Evolutionary conservation across 2,113 vertebrate species (phyloP).

Genomic region (Struthio camelus): DNA sequence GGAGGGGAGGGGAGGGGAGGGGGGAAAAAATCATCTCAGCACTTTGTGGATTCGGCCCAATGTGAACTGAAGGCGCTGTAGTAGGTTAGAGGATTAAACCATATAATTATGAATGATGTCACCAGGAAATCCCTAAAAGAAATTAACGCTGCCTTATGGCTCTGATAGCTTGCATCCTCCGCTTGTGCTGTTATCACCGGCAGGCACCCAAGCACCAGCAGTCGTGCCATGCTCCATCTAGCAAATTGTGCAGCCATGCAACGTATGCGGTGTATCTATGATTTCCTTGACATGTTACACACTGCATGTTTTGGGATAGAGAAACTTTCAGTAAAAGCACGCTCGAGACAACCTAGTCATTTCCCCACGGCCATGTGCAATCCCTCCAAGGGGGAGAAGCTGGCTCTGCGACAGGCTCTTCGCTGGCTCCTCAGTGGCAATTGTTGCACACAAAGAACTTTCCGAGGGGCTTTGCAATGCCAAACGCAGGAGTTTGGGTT

Average conservation of each 20-base stretch:
- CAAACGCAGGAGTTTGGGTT: slow-evolving; percentile 13
- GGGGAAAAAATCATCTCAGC: background rate
- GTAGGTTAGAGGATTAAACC: slow-evolving; percentile 40
- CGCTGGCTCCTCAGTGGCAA: slow-evolving; percentile 28
- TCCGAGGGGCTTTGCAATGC: background rate
- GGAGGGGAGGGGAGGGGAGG: background rate
- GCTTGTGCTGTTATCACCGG: background rate
- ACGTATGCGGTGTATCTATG: background rate
- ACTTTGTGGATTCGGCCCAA: slow-evolving; percentile 32
- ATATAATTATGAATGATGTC: slow-evolving; percentile 34
- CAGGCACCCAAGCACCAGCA: background rate
- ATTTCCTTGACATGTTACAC: accelerated
- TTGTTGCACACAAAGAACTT: slow-evolving; percentile 72
- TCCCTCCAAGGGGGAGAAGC: background rate
- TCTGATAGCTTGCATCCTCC: background rate
- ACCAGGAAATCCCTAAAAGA: slow-evolving; percentile 49
- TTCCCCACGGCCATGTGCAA: background rate
- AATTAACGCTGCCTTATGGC: slow-evolving; percentile 34
- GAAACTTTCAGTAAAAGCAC: slow-evolving; percentile 42
- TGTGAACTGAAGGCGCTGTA: background rate
- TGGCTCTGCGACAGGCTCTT: background rate
- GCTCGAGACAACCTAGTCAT: background rate
- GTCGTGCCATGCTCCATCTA: background rate
- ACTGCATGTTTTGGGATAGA: background rate
- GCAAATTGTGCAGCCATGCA: background rate